Conservation (phyloP, 2,113 vertebrate species). For the Erythrolamprus reginae region DNA sequence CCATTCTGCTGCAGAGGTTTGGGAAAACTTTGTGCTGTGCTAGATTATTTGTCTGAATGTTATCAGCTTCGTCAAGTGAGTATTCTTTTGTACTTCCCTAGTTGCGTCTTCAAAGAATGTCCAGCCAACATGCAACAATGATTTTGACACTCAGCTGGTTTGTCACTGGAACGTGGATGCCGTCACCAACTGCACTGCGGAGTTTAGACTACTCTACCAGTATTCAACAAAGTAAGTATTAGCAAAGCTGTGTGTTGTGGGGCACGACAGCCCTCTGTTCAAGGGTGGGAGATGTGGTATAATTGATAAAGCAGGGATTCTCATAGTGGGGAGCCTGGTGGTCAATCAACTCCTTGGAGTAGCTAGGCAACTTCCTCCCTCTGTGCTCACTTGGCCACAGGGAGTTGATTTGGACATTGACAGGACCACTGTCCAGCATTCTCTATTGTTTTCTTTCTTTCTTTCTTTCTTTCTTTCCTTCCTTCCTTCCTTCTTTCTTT, state of each 20-base stretch:
- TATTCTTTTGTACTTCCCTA: conserved; percentile 36
- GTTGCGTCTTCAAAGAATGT: not conserved
- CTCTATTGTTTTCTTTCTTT: too few relatives aligned
- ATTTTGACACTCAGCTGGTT: conserved; percentile 48
- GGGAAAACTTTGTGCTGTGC: not conserved
- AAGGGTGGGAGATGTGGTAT: not conserved
- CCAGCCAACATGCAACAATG: conserved; percentile 50
- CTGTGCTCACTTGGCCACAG: too few relatives aligned
- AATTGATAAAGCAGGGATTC: not conserved
- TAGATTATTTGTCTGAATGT: not conserved
- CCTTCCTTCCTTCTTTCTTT: too few relatives aligned
- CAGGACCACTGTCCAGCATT: not conserved
- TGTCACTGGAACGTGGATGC: conserved; percentile 61
- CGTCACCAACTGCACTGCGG: conserved; percentile 47
- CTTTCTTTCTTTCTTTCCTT: too few relatives aligned
- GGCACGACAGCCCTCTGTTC: not conserved
- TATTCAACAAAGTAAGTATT: conserved; percentile 1
- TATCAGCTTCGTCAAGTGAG: not conserved
- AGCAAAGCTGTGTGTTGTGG: not conserved
- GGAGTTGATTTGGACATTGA: not conserved
- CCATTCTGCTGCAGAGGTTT: not conserved
- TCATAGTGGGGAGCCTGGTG: not conserved
- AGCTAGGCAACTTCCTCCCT: not conserved
- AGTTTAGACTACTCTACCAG: conserved; percentile 46
- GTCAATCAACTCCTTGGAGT: not conserved